Evolutionary conservation across 2,888 invertebrate genomes (phyloP).

Genomic region (Orthonevra nobilis): DNA sequence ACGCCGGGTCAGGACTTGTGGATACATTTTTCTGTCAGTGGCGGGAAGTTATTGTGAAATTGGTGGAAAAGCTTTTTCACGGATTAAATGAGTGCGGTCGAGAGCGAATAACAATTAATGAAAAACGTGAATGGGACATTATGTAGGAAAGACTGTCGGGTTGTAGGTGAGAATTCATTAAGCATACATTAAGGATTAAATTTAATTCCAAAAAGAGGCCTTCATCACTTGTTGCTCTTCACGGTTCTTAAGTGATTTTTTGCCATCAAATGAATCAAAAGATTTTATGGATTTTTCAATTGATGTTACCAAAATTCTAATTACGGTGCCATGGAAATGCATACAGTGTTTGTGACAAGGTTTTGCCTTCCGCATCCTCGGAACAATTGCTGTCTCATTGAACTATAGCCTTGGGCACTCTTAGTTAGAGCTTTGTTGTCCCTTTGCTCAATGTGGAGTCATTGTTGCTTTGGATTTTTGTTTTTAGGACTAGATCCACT

Average conservation of each 20-base stretch:
- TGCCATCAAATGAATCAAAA: too few relatives aligned
- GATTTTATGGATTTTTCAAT: too few relatives aligned
- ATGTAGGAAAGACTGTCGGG: neutral
- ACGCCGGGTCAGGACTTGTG: slow-evolving; percentile 23
- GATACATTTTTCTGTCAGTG: slow-evolving; percentile 34
- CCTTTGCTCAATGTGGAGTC: too few relatives aligned
- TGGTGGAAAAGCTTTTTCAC: slow-evolving; percentile 46
- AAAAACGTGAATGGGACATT: slow-evolving; percentile 23
- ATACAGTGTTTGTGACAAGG: too few relatives aligned
- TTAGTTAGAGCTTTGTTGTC: too few relatives aligned
- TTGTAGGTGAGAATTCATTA: neutral
- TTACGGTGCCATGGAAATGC: too few relatives aligned
- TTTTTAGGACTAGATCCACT: too few relatives aligned
- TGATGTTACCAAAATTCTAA: too few relatives aligned
- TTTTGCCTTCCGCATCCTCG: too few relatives aligned
- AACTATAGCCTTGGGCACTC: too few relatives aligned
- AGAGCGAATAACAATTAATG: slow-evolving; percentile 54
- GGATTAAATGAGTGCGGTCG: slow-evolving; percentile 52
- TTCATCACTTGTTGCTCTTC: neutral
- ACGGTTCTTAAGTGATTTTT: neutral
- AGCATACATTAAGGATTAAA: neutral
- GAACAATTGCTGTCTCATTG: too few relatives aligned
- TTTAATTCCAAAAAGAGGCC: neutral
- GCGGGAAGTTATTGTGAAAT: slow-evolving; percentile 43
- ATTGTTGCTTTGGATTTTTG: too few relatives aligned